phyloP scores from a whole-genome alignment of 1,140 invertebrate species.

The Berghia stephanieae region DNA sequence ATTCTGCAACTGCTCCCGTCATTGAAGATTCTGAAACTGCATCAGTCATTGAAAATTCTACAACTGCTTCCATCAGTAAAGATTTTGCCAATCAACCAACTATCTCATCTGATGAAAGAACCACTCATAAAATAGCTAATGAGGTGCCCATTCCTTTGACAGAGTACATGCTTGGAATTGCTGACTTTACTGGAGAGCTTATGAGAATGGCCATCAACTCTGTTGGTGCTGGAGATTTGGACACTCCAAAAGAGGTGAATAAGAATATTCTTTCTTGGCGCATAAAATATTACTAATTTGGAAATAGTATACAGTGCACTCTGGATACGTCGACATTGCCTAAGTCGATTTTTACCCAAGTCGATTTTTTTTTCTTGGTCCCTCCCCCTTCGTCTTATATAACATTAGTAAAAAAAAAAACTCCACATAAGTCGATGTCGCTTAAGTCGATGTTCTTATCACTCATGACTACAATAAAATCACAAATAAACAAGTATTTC shows the following conservation, averaged over 20 bases:
- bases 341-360: too few relatives aligned
- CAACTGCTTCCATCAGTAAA: neutral
- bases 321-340: too few relatives aligned
- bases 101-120: neutral
- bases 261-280: too few relatives aligned
- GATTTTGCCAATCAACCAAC: neutral
- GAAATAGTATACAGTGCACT: too few relatives aligned
- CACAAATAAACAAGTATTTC: too few relatives aligned
- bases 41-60: neutral
- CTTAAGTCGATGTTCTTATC: too few relatives aligned
- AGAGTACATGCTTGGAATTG: constrained; percentile 85
- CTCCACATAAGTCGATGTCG: too few relatives aligned
- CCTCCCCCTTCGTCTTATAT: too few relatives aligned
- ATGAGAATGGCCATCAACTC: constrained; percentile 89
- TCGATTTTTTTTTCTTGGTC: too few relatives aligned
- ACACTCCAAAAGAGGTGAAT: constrained; percentile 71
- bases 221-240: constrained; percentile 80
- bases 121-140: neutral
- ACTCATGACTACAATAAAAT: too few relatives aligned
- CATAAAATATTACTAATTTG: too few relatives aligned
- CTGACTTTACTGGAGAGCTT: constrained; percentile 88
- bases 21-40: neutral
- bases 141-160: constrained; percentile 69
- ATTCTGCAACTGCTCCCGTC: neutral
- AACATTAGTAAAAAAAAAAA: too few relatives aligned